Evolutionary conservation across 2,113 vertebrate species (phyloP), one percentile per base, ranked within the genome.

Genomic region (Paratilapia polleni): DNA sequence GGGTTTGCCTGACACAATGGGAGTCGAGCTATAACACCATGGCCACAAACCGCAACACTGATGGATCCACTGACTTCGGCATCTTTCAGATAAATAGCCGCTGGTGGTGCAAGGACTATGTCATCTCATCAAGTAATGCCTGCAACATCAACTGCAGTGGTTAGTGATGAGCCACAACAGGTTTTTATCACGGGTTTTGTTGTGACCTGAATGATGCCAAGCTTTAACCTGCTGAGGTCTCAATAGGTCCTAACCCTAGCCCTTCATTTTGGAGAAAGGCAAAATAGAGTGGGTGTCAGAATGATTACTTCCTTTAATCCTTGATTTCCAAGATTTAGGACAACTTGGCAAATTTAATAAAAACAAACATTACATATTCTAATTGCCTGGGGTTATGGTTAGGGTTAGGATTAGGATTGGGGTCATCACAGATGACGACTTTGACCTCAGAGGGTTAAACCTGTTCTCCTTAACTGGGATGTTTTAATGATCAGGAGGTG

Each of bases 11-110:
- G 66, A 26, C 70, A 6, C 0, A 31, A 2, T 43, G 43, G 38
- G 92, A 91, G 34, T 93, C 92, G 0, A 0, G 1, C 1, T 92
- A 54, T 76, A 80, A 64, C 77, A 93, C 92, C 3, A 0, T 0
- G 1, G 61, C 58, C 5, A 62, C 0, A 24, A 87, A 92, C 74
- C 54, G 3, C 36, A 93, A 93, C 87, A 14, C 0, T 0, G 81
- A 87, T 8, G 31, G 77, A 11, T 89, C 90, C 57, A 92, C 81
- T 0, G 92, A 93, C 84, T 92, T 87, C 5, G 92, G 92, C 59
- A 92, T 93, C 77, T 92, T 93, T 59, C 92, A 93, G 87, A 93
- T 93, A 78, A 93, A 93, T 84, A 92, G 82, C 19, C 84, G 80
- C 20, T 91, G 20, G 13, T 93, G 91, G 91, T 93, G 91, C 57